Evolutionary conservation across 2,113 vertebrate species (phyloP).

Genomic region (Corvus cornix): DNA sequence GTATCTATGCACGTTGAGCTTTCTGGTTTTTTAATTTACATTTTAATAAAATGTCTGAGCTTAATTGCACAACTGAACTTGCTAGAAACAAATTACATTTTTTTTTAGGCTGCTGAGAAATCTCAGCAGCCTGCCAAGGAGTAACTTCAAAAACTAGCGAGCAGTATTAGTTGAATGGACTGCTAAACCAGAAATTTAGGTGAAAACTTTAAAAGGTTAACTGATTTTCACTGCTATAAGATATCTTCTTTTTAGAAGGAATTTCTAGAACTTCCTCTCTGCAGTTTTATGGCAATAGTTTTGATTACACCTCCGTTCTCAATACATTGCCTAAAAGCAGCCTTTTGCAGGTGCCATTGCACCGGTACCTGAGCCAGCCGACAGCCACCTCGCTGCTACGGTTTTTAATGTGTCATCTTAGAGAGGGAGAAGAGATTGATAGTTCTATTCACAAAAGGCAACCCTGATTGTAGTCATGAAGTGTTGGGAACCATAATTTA

Average conservation of each 20-base stretch:
- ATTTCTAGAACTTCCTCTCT: not conserved
- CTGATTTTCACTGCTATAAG: not conserved
- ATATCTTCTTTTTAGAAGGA: not conserved
- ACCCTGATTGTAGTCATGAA: not conserved
- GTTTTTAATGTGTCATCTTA: not conserved
- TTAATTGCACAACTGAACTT: not conserved
- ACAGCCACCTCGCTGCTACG: not conserved
- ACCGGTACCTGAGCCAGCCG: not conserved
- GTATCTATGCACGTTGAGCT: not conserved
- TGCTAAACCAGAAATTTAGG: not conserved
- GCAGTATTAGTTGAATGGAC: not conserved
- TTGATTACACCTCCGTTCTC: not conserved
- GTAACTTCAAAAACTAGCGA: not conserved
- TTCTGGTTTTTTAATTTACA: not conserved
- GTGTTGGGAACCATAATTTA: not conserved
- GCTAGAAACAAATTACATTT: not conserved
- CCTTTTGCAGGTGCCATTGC: not conserved
- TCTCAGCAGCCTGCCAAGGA: not conserved
- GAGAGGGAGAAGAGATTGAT: not conserved
- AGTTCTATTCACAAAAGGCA: not conserved
- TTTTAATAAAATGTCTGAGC: not conserved
- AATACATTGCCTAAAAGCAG: not conserved
- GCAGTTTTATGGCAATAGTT: not conserved
- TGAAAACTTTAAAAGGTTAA: not conserved
- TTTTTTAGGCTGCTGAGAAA: not conserved